Base-by-base conservation (phyloP, 92 coral and sea anemone genomes). In the Heliopora coerulea region DNA sequence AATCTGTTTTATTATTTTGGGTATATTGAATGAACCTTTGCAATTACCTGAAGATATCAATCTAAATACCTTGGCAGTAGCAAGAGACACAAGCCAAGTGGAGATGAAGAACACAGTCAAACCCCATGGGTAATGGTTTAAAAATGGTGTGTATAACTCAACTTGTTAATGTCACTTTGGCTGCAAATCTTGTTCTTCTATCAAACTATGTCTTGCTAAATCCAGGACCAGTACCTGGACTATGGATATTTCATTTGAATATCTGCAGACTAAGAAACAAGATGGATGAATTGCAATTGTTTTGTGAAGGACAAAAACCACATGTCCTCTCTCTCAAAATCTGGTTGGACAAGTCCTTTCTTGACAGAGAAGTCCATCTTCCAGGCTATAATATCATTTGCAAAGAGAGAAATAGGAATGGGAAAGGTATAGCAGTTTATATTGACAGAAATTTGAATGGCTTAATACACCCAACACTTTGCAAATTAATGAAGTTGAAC, bases 191-290 rank as follows among this genome's bases (percentile, higher is more conserved):
- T 32, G 31, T 70, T 14, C 12, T 70, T n/a, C 44, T 70, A n/a
- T 70, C 62, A 4, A 70, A 70, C 26, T 62, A 70, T 32, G 77
- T 70, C 19, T 70, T 62, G 17, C 44, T 50, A 49, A 70, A 70
- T 24, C 77, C 78, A n/a, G 78, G 78, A n/a, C 65, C 78, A 5
- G 13, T 27, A 62, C 17, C 68, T 25, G 62, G 39, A n/a, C 66
- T 73, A 40, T 49, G 75, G 2, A 25, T 69, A 28, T 3, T 26
- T 46, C 75, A 68, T 48, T 42, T 68, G 18, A 69, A 69, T 11
- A 49, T 69, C 18, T 29, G 62, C n/a, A 69, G 73, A 13, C 73
- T 65, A 3, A 20, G 73, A 11, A 34, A 65, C 19, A 65, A 65
- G 32, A 37, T 65, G 52, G 73, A 65, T 20, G 73, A 65, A 39